Evolutionary conservation across 2,113 vertebrate species (phyloP).

Genomic region (Protomyctophum bolini): DNA sequence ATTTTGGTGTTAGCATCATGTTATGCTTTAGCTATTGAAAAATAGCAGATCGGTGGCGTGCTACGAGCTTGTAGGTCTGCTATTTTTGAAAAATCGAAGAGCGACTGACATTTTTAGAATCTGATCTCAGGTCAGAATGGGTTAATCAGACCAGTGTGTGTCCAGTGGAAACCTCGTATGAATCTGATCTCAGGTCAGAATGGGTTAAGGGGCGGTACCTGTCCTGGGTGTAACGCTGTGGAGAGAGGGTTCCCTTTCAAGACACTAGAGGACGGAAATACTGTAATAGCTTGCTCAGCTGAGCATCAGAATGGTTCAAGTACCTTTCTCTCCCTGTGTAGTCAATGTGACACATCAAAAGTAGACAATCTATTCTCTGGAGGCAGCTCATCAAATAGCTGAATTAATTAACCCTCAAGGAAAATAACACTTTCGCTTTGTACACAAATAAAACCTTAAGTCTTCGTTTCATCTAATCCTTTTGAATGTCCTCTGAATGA

Average conservation of each 20-base stretch:
- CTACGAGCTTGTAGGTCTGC: too few relatives aligned
- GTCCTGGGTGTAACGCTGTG: too few relatives aligned
- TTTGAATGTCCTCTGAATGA: constrained; percentile 35
- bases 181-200: too few relatives aligned
- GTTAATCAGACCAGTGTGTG: too few relatives aligned
- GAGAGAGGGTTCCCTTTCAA: neutral
- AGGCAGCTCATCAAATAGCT: constrained; percentile 32
- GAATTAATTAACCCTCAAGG: constrained; percentile 9
- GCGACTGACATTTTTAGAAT: too few relatives aligned
- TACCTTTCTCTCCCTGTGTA: neutral
- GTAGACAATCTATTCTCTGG: constrained; percentile 26
- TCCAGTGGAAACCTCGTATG: too few relatives aligned
- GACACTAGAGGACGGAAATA: constrained; percentile 3
- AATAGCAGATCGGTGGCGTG: too few relatives aligned
- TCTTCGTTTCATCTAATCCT: constrained; percentile 47
- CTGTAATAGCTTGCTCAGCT: constrained; percentile 12
- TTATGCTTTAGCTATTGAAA: too few relatives aligned
- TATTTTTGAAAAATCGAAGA: too few relatives aligned
- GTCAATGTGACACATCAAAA: constrained; percentile 29
- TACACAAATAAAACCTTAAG: constrained; percentile 15
- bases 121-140: too few relatives aligned
- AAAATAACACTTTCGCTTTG: constrained; percentile 33
- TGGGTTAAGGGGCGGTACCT: too few relatives aligned
- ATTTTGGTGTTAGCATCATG: too few relatives aligned
- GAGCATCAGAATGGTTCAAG: neutral